These are phyloP conservation scores for Baronia brevicornis DNA, from an alignment of 2,888 invertebrate genomes.

Conservation along the genomic window DNA sequence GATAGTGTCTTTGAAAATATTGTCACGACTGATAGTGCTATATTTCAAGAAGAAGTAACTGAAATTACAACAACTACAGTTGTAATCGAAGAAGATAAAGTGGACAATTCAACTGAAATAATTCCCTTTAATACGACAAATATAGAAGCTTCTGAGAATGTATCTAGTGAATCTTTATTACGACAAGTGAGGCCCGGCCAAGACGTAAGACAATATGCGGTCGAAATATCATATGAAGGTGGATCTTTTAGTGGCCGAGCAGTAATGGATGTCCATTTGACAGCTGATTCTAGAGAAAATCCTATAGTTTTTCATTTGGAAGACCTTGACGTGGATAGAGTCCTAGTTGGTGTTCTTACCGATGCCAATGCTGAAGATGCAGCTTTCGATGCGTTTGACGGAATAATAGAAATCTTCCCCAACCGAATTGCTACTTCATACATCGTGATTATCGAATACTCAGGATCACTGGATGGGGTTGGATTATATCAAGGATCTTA, in stretches of 20 bases:
- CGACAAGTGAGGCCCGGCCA: slow-evolving; percentile 39
- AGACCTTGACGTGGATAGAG: slow-evolving; percentile 30
- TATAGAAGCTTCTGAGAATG: slow-evolving; percentile 18
- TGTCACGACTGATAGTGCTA: not conserved
- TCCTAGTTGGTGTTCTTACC: slow-evolving; percentile 34
- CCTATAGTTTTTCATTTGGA: slow-evolving; percentile 30
- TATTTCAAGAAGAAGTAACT: no score
- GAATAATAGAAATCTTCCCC: slow-evolving; percentile 32
- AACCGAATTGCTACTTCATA: slow-evolving; percentile 22
- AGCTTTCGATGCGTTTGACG: slow-evolving; percentile 22
- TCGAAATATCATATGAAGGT: slow-evolving; percentile 35
- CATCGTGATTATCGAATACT: slow-evolving; percentile 41
- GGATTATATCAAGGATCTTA: slow-evolving; percentile 36
- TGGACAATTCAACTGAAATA: not conserved
- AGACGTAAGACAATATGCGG: slow-evolving; percentile 27
- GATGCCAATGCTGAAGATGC: slow-evolving; percentile 25
- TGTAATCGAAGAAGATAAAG: not conserved
- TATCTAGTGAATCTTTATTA: slow-evolving; percentile 17
- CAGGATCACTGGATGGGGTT: slow-evolving; percentile 28
- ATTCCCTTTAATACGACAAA: not conserved
- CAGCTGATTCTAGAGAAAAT: slow-evolving; percentile 28
- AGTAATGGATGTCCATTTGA: slow-evolving; percentile 30
- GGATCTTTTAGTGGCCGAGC: slow-evolving; percentile 35
- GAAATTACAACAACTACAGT: no score
- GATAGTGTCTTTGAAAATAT: not conserved